Evolutionary conservation across 2,888 invertebrate genomes (phyloP), one percentile per base, ranked within the genome.

Genomic region (Willowsia nigromaculata): DNA sequence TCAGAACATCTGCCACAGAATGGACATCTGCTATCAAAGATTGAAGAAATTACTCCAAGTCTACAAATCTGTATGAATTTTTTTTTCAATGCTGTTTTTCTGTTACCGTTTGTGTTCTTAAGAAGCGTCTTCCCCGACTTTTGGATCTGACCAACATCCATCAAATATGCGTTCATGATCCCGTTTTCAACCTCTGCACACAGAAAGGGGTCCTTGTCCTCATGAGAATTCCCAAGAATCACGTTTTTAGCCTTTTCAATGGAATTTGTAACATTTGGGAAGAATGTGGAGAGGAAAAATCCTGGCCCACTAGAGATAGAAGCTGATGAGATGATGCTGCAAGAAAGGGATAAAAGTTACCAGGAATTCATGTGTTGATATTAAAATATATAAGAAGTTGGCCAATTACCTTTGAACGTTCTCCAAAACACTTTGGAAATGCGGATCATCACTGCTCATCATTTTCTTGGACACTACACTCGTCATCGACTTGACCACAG

Each of bases 141-240:
- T 33, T 43, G 59, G 22, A 62, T 18, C 9, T 76, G 47, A 1
- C 84, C 53, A 9, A 91, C 88, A 62, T 91, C 89, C 47, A 27
- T 22, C 4, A 91, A 30, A n/a, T 37, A 80, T 1, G 74, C 78
- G 68, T 91, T 91, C 74, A 43, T 47, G 43, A 91, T 89, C 59
- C 84, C 90, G 53, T 90, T 87, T 43, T 86, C 37, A 1, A 40
- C 15, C 22, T 83, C 62, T 13, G 78, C 53, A 0, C 27, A 7
- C 33, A 76, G 50, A 27, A 33, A 43, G 1, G 78, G 13, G 6
- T 83, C 40, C 50, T 76, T 76, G 30, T 91, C 88, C 0, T 85
- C 43, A 1, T 88, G 30, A 25, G 85, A 78, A 7, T 80, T 68
- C 18, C 80, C 85, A 25, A 76, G 37, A 37, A 91, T 43, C 7